Evolutionary conservation across 2,113 vertebrate species (phyloP).

Genomic region (Eulacestoma nigropectus): DNA sequence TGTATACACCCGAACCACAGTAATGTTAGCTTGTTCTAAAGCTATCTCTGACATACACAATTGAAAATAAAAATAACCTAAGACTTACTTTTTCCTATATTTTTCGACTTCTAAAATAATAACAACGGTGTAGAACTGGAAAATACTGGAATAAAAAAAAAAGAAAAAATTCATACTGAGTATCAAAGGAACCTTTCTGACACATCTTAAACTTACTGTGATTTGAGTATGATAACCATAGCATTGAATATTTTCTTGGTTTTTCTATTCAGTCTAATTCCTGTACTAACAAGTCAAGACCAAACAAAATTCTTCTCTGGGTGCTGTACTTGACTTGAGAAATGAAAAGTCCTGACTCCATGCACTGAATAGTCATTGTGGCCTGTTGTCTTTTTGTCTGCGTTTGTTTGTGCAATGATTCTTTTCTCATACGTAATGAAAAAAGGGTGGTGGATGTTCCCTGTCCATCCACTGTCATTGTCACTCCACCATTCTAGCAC

Average conservation of each 20-base stretch:
- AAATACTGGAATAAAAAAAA: slow-evolving; percentile 13
- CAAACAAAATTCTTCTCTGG: not conserved
- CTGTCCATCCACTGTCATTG: not conserved
- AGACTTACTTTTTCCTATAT: slow-evolving; percentile 15
- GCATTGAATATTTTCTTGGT: not conserved
- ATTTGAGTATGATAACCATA: not conserved
- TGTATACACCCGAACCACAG: slow-evolving; percentile 71
- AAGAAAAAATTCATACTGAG: not conserved
- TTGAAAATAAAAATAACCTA: slow-evolving; percentile 67
- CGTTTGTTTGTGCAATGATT: not conserved
- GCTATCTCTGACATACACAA: slow-evolving; percentile 71
- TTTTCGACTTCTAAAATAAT: slow-evolving; percentile 9
- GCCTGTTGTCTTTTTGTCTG: not conserved
- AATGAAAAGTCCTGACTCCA: not conserved
- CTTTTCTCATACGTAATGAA: not conserved
- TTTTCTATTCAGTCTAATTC: not conserved
- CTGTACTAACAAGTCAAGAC: not conserved
- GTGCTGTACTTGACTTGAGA: not conserved
- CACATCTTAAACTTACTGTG: not conserved
- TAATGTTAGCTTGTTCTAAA: slow-evolving; percentile 84
- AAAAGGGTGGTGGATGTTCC: not conserved
- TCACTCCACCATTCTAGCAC: not conserved
- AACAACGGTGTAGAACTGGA: not conserved
- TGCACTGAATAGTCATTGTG: not conserved
- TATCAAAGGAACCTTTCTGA: slow-evolving; percentile 2